phyloP scores from a whole-genome alignment of 2,888 invertebrate species.

The Matsumyia berberina region DNA sequence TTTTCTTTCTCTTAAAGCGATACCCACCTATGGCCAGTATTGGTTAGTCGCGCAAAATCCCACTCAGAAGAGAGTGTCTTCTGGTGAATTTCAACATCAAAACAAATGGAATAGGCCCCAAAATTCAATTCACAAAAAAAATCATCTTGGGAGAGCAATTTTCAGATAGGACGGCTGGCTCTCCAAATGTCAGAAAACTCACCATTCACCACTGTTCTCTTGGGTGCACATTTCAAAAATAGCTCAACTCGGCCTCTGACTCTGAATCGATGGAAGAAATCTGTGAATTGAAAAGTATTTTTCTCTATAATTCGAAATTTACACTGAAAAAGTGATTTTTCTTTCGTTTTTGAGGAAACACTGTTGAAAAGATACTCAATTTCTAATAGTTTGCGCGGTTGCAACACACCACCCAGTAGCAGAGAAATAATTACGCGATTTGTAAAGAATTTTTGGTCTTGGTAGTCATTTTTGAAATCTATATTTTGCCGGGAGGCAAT shows the following conservation, averaged over 20 bases:
- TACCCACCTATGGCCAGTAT: background rate
- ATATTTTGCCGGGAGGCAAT: conserved; percentile 62
- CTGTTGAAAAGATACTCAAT: conserved; percentile 44
- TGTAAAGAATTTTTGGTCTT: conserved; percentile 41
- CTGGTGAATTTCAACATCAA: conserved; percentile 23
- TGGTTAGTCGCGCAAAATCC: background rate
- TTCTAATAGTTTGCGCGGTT: conserved; percentile 51
- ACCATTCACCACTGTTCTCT: conserved; percentile 63
- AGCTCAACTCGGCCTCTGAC: conserved; percentile 47
- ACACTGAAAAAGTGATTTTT: conserved; percentile 25
- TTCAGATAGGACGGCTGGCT: background rate
- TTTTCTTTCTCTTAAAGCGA: background rate
- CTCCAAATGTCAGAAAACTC: conserved; percentile 43
- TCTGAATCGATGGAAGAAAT: conserved; percentile 28
- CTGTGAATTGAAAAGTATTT: conserved; percentile 39
- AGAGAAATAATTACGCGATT: conserved; percentile 51
- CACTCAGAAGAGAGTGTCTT: too few relatives aligned
- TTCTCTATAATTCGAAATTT: conserved; percentile 33
- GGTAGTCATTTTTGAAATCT: conserved; percentile 53
- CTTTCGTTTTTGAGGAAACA: background rate
- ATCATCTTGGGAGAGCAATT: conserved; percentile 51
- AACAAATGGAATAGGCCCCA: background rate
- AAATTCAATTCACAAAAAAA: background rate
- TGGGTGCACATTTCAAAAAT: conserved; percentile 59
- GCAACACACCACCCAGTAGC: conserved; percentile 44